These are phyloP conservation scores for Lamellibrachia satsuma DNA, from an alignment of 2,888 invertebrate genomes.

Conservation along the genomic window DNA sequence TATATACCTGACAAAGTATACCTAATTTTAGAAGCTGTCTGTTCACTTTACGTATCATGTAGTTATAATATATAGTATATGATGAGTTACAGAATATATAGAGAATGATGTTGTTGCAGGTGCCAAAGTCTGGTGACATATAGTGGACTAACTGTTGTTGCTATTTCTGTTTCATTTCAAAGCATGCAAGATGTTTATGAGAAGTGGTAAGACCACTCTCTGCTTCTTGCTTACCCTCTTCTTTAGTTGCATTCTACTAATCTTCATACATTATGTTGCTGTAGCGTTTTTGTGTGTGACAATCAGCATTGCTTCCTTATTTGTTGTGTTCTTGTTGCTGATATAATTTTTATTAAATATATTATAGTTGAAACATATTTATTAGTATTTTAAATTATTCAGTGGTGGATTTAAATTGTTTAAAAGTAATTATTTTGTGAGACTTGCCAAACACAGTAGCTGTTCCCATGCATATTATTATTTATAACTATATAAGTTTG, in stretches of 20 bases:
- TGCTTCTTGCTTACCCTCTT: background rate
- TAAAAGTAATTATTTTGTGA: background rate
- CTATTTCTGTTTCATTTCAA: slow-evolving; percentile 8
- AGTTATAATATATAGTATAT: no score
- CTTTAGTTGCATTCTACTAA: background rate
- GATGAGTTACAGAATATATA: no score
- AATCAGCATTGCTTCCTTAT: background rate
- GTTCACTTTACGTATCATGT: no score
- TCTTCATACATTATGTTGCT: background rate
- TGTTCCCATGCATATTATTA: no score
- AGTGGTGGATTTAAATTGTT: background rate
- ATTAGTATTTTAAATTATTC: background rate
- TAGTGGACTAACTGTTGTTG: background rate
- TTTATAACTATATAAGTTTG: no score
- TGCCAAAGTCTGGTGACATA: background rate
- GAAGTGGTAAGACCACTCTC: slow-evolving; percentile 27
- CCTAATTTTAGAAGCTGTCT: no score
- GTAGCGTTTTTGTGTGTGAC: background rate
- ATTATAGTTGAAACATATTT: background rate
- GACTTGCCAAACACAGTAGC: background rate
- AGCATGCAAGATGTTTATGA: slow-evolving; percentile 31
- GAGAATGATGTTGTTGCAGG: no score
- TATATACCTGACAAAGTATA: no score
- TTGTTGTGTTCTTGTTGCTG: slow-evolving; percentile 14
- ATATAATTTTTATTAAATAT: background rate